phyloP scores from a whole-genome alignment of 2,113 vertebrate species.

The Saccopteryx leptura region DNA sequence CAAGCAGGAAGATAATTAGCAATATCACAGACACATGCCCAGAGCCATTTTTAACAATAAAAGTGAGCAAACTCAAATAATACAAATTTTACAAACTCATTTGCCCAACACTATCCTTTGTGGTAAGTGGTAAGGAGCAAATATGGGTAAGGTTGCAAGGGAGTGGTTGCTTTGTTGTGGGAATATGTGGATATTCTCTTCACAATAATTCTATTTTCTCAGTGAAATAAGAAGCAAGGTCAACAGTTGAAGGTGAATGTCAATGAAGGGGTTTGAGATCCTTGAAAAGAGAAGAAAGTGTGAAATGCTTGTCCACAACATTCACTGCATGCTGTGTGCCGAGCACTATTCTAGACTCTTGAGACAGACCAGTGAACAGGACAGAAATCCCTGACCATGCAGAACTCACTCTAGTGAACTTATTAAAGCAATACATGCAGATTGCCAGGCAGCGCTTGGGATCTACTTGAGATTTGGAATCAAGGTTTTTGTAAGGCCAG shows the following conservation, averaged over 20 bases:
- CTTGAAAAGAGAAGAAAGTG: background rate
- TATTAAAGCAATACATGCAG: background rate
- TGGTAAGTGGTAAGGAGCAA: background rate
- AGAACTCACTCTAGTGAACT: background rate
- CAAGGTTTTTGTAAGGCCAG: background rate
- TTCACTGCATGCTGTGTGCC: background rate
- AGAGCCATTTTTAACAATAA: no score
- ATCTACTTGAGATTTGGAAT: background rate
- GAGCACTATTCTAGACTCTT: background rate
- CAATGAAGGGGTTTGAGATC: background rate
- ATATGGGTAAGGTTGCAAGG: background rate
- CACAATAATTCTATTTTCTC: constrained; percentile 11
- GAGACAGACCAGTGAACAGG: background rate
- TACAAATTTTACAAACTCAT: no score
- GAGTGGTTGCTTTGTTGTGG: background rate
- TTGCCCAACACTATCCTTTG: background rate
- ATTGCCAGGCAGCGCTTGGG: background rate
- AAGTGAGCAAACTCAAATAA: no score
- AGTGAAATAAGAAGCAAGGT: background rate
- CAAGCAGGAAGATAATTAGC: no score
- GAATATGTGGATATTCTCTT: background rate
- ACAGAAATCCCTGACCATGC: background rate
- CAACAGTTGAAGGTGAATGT: background rate
- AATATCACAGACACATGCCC: no score
- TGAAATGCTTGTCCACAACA: background rate